Conservation (phyloP, 1,140 invertebrate genomes). For the Heliconius hermathena region DNA sequence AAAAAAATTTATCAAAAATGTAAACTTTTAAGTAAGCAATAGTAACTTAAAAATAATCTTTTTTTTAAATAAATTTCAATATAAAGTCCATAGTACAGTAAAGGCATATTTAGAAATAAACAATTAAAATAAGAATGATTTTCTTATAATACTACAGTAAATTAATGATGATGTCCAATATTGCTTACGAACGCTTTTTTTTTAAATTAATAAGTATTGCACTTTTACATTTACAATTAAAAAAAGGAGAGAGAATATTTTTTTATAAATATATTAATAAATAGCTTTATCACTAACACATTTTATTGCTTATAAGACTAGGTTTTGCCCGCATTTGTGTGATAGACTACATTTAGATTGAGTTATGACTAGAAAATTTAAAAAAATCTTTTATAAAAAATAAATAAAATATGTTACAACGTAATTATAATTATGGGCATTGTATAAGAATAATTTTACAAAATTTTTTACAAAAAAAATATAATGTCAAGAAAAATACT, state of each 20-base stretch:
- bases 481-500: too few species aligned
- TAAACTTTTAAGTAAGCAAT: neutral
- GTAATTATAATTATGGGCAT: too few species aligned
- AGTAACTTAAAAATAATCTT: neutral
- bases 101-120: slow-evolving; percentile 7
- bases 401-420: neutral
- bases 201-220: slow-evolving; percentile 67
- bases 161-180: slow-evolving; percentile 68
- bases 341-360: neutral
- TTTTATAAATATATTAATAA: slow-evolving; percentile 47
- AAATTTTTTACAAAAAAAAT: too few species aligned
- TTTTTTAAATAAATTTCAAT: neutral
- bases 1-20: too few species aligned
- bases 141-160: slow-evolving; percentile 39
- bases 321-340: slow-evolving; percentile 13
- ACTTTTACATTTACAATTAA: slow-evolving; percentile 47
- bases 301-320: slow-evolving; percentile 67
- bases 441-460: too few species aligned
- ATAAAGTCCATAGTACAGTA: neutral
- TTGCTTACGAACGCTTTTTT: slow-evolving; percentile 64
- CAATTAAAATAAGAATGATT: neutral
- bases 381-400: neutral
- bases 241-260: slow-evolving; percentile 35
- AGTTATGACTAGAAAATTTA: neutral
- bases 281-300: slow-evolving; percentile 77